Percentiles rank a stretch among this genome's conserved stretches.
These are phyloP conservation scores for Acanthosepion lycidas DNA, from an alignment of 2,888 invertebrate species.

Conservation along the genomic window DNA sequence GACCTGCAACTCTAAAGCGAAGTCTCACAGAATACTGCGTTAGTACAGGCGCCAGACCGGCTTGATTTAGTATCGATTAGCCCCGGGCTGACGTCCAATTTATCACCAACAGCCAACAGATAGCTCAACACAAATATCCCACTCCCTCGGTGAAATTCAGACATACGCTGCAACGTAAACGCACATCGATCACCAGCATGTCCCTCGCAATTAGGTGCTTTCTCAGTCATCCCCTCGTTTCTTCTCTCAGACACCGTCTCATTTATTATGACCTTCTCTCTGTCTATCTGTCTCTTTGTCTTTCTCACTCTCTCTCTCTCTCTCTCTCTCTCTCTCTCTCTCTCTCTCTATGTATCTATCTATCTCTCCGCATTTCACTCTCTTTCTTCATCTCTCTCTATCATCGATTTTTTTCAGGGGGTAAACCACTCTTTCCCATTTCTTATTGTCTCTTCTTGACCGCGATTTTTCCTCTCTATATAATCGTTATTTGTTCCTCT, in stretches of 20 bases:
- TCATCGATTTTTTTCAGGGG: too few species aligned
- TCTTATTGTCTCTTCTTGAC: too few species aligned
- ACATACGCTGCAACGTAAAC: neutral
- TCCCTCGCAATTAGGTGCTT: neutral
- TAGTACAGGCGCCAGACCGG: neutral
- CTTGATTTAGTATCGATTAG: slow-evolving; percentile 33
- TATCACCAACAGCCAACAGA: neutral
- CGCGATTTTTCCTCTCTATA: too few species aligned
- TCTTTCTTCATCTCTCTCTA: too few species aligned
- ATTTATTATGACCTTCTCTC: neutral
- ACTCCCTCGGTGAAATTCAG: neutral
- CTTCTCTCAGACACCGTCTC: neutral
- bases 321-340: too few species aligned
- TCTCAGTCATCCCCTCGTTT: neutral
- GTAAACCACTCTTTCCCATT: too few species aligned
- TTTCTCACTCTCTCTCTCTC: too few species aligned
- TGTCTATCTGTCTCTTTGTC: too few species aligned
- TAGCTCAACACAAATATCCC: neutral
- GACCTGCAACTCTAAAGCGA: neutral
- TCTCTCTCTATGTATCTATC: too few species aligned
- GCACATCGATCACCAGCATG: neutral
- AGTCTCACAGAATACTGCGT: neutral
- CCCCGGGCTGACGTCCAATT: slow-evolving; percentile 33
- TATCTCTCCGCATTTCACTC: too few species aligned
- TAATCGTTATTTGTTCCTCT: neutral